Evolutionary conservation across 2,888 invertebrate genomes (phyloP).

Genomic region (Agrochola litura): DNA sequence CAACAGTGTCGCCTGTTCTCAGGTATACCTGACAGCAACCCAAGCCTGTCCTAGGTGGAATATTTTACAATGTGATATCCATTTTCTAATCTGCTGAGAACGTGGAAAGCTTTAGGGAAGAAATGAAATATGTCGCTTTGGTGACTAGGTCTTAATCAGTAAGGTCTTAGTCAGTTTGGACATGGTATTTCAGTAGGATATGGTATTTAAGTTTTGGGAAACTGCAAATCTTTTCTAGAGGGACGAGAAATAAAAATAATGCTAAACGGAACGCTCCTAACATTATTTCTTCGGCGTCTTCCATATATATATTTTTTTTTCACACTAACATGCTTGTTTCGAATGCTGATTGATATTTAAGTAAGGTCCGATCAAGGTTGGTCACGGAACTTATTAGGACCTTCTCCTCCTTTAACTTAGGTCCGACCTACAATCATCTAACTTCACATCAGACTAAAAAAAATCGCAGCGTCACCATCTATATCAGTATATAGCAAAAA

Average conservation of each 20-base stretch:
- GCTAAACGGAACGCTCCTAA: background rate
- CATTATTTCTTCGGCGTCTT: background rate
- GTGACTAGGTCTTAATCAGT: too few relatives aligned
- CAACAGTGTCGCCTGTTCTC: constrained; percentile 20
- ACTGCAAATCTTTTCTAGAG: background rate
- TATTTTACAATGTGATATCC: constrained; percentile 30
- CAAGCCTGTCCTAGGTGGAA: constrained; percentile 2
- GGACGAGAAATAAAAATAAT: background rate
- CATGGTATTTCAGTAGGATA: too few relatives aligned
- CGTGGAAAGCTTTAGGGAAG: constrained; percentile 6
- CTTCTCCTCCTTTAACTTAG: background rate
- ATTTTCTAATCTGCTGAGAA: constrained; percentile 28
- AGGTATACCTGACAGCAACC: constrained; percentile 17
- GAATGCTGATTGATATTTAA: background rate
- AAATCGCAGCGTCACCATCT: background rate
- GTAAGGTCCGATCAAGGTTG: background rate
- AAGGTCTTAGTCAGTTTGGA: too few relatives aligned
- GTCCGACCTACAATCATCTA: background rate
- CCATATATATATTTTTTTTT: background rate
- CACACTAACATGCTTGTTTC: background rate
- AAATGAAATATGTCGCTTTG: background rate
- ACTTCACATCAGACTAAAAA: background rate
- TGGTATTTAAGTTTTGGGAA: background rate
- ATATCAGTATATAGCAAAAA: background rate
- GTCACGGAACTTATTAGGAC: background rate